Base-by-base conservation (phyloP, 2,797 vertebrate species). In the Acridotheres tristis region DNA sequence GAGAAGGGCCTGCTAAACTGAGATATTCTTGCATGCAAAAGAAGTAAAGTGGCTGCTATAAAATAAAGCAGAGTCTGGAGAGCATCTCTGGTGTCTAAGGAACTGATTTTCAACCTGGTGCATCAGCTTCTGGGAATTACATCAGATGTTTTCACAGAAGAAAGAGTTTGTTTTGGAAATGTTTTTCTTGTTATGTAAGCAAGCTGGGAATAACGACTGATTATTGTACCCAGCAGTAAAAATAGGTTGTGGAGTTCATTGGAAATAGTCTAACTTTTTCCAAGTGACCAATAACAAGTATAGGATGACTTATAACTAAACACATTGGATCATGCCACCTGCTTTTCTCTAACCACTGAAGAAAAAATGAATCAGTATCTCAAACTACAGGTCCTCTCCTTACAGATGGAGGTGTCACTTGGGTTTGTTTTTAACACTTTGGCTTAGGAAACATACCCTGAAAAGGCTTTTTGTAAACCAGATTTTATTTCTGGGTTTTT, bases 111-210 rank as follows among this genome's bases (percentile, higher is more conserved):
- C 73, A 62, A 80, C 50, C 89, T 75, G 78, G 67, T 68, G 72
- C 62, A 51, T 79, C 68, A 73, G 43, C 76, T 90, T 91, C 90
- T 93, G 92, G 89, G 82, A 93, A 96, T 96, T 92, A 85, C 94
- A 94, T 95, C 94, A 97, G 86, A 91, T 95, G 93, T 96, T 95
- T 96, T 87, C 67, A 80, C 74, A 95, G 76, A 85, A 75, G 78
- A 74, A 88, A 69, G 68, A 75, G 90, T 85, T 96, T 96, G 87
- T 61, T 93, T 93, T 90, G 90, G 92, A 95, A 95, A 63, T 43
- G 81, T 73, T 94, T 80, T 80, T 69, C 81, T 85, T 94, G 69
- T 93, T 95, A 95, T 65, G 94, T 62, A 96, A 97, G 90, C 75
- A 92, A 83, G 65, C 57, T 91, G 43, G 4, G 1, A 91, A 83